Conservation (phyloP, 2,797 vertebrate genomes). For the Peromyscus nudipes region DNA sequence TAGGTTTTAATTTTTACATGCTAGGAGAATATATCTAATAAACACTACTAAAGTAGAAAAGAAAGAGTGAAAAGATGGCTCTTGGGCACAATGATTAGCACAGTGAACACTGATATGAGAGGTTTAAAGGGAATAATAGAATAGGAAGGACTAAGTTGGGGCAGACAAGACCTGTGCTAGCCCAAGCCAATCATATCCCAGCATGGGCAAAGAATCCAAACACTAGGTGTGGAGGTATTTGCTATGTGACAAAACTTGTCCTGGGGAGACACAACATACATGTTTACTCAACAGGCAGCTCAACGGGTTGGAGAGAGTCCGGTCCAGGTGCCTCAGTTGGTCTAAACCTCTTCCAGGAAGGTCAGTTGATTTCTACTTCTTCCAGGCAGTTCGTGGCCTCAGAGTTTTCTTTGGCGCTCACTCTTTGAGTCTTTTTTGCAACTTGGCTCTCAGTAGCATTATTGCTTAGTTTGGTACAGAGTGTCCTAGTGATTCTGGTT, state of each 20-base stretch:
- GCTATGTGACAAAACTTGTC: neutral
- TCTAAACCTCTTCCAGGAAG: neutral
- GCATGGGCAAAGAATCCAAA: neutral
- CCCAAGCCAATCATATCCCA: neutral
- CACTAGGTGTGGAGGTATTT: neutral
- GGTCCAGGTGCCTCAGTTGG: neutral
- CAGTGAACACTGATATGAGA: neutral
- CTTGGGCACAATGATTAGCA: neutral
- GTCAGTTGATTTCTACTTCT: neutral
- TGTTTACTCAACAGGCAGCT: neutral
- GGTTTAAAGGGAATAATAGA: neutral
- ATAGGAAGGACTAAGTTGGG: neutral
- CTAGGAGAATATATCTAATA: neutral
- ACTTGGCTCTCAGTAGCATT: neutral
- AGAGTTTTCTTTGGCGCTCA: neutral
- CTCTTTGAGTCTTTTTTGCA: neutral
- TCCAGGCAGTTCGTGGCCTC: neutral
- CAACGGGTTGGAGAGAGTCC: neutral
- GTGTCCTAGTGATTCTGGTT: neutral
- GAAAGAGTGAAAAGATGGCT: neutral
- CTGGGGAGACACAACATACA: neutral
- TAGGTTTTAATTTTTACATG: neutral
- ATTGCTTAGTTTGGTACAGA: neutral
- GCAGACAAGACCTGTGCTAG: neutral
- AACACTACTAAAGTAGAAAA: neutral